Evolutionary conservation across 2,888 invertebrate genomes (phyloP).

Genomic region (Ypsolopha scabrella): DNA sequence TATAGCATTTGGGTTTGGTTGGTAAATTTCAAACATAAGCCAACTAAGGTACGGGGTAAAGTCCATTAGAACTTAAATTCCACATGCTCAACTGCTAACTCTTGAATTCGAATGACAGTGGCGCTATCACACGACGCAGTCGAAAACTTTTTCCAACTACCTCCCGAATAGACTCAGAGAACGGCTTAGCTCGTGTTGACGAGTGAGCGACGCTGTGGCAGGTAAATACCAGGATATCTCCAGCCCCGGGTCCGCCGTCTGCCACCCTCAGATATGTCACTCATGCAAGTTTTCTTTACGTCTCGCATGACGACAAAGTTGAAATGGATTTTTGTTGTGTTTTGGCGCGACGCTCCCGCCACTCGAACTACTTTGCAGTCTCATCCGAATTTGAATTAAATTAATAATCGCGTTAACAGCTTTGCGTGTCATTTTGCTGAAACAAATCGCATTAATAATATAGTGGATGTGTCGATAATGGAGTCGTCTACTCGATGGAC

Average conservation of each 20-base stretch:
- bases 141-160: constrained; percentile 50
- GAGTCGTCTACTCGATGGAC: constrained; percentile 53
- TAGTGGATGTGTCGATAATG: constrained; percentile 55
- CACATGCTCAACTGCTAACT: no score
- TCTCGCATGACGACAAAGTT: constrained; percentile 20
- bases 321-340: constrained; percentile 27
- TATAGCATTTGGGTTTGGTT: no score
- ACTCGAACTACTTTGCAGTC: constrained; percentile 2
- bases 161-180: constrained; percentile 22
- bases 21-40: no score
- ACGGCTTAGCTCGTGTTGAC: constrained; percentile 42
- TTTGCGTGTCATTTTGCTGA: neutral
- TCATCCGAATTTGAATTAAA: neutral
- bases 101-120: constrained; percentile 1
- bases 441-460: constrained; percentile 27
- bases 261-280: constrained; percentile 52
- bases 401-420: neutral
- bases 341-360: constrained; percentile 13
- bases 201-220: constrained; percentile 32
- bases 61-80: no score
- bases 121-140: constrained; percentile 39
- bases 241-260: constrained; percentile 22
- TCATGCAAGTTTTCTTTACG: constrained; percentile 51
- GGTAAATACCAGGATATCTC: constrained; percentile 37
- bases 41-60: no score